Conservation (phyloP, 2,797 vertebrate species). For the Diglossa cyanea region DNA sequence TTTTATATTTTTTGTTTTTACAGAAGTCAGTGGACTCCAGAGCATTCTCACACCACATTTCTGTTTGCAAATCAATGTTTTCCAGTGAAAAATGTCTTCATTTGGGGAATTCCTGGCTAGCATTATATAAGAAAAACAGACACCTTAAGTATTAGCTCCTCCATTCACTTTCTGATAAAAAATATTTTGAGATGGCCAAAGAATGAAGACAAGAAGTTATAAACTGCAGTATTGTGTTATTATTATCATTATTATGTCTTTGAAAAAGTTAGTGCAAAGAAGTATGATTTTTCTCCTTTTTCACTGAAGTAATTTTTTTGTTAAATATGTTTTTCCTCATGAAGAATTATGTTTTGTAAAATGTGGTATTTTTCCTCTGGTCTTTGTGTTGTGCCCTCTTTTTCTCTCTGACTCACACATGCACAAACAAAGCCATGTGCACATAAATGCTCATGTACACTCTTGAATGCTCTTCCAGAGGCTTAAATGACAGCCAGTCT, state of each 20-base stretch:
- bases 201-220: neutral
- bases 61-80: neutral
- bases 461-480: neutral
- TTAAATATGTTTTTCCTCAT: neutral
- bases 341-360: neutral
- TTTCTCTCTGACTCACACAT: neutral
- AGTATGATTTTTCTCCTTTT: neutral
- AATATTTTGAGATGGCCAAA: neutral
- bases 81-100: neutral
- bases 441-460: neutral
- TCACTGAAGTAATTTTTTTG: neutral
- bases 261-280: neutral
- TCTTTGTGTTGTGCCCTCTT: neutral
- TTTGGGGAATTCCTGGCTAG: neutral
- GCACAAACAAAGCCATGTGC: neutral
- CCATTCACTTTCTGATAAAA: neutral
- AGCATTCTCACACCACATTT: neutral
- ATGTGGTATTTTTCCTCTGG: neutral
- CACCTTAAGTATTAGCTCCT: neutral
- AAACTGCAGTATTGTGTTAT: neutral
- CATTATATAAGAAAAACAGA: neutral
- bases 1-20: neutral
- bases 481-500: neutral
- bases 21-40: neutral
- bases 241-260: neutral